Conservation (phyloP, 2,797 vertebrate species). For the Lepidocolaptes lacrymiger region DNA sequence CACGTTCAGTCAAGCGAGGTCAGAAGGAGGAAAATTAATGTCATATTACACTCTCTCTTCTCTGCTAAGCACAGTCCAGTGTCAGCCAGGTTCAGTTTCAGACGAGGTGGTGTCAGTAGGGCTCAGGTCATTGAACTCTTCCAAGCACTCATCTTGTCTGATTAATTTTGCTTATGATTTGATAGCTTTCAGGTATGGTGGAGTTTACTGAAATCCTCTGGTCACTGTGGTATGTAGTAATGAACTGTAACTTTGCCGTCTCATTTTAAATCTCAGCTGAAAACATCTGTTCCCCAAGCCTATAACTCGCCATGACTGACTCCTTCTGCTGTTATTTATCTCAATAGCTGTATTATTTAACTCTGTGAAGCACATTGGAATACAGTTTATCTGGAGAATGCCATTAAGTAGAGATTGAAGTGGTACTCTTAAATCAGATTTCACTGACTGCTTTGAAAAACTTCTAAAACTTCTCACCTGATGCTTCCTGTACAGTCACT, state of each 20-base stretch:
- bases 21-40: slow-evolving; percentile 4
- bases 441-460: slow-evolving; percentile 29
- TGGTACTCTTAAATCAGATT: slow-evolving; percentile 39
- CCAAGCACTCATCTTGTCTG: background rate
- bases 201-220: background rate
- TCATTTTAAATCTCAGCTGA: slow-evolving; percentile 1
- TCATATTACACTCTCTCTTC: background rate
- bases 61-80: background rate
- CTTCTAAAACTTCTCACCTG: slow-evolving; percentile 9
- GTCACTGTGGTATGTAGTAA: background rate
- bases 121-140: background rate
- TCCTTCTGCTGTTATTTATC: slow-evolving; percentile 35
- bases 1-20: background rate
- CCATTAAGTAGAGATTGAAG: slow-evolving; percentile 13
- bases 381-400: slow-evolving; percentile 5
- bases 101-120: background rate
- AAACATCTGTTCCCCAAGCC: background rate
- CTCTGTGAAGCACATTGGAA: slow-evolving; percentile 8
- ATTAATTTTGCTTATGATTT: slow-evolving; percentile 16
- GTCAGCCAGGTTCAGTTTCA: background rate
- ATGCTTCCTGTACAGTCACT: background rate
- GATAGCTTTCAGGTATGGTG: background rate
- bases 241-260: background rate
- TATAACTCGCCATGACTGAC: background rate
- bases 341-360: slow-evolving; percentile 20